Evolutionary conservation across 23 tunicate genomes (phyloP).

Genomic region (Diplosoma virens): DNA sequence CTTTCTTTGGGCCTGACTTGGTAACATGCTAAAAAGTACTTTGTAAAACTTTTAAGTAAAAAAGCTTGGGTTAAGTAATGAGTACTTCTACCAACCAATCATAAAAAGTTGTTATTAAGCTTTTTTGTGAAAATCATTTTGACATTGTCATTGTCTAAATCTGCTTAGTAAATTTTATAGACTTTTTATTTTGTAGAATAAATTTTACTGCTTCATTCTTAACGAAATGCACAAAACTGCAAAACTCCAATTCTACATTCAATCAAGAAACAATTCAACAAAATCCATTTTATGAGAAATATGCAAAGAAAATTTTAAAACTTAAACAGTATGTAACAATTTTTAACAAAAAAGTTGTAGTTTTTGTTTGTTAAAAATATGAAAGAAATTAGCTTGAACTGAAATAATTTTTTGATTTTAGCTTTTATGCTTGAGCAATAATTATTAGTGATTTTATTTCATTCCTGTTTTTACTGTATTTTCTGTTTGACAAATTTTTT

Average conservation of each 20-base stretch:
- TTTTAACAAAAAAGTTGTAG: too few species aligned
- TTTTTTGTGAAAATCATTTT: too few species aligned
- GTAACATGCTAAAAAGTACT: too few species aligned
- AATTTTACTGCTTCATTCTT: background rate
- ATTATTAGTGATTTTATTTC: background rate
- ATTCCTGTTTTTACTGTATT: too few species aligned
- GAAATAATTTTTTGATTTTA: background rate
- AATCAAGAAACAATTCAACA: conserved; percentile 19
- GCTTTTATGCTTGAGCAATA: background rate
- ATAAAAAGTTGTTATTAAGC: too few species aligned
- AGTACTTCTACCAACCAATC: too few species aligned
- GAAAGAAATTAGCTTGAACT: too few species aligned
- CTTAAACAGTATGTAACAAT: conserved; percentile 47
- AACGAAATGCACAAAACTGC: background rate
- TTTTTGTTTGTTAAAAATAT: too few species aligned
- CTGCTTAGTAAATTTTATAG: background rate
- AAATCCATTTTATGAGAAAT: conserved; percentile 76
- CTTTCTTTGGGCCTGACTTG: too few species aligned
- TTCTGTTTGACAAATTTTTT: too few species aligned
- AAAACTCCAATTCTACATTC: background rate
- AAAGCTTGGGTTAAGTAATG: too few species aligned
- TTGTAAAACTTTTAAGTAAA: too few species aligned
- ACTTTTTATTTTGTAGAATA: background rate
- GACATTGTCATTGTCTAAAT: background rate
- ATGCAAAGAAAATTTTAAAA: conserved; percentile 71